Base-by-base conservation (phyloP, 2,797 vertebrate species). In the Hybognathus amarus region DNA sequence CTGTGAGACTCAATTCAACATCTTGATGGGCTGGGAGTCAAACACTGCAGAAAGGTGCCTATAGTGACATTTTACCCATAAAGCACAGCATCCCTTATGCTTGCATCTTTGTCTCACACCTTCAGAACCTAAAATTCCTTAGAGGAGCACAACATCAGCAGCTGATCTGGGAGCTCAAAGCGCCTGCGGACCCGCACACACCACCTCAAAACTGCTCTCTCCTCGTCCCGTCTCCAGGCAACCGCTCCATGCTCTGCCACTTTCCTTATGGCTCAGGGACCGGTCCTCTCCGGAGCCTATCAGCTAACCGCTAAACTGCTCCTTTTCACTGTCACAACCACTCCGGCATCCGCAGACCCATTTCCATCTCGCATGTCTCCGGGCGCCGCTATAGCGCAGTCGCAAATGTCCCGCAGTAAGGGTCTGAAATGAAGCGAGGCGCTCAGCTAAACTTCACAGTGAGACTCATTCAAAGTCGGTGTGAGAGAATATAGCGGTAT, bases 301-400 rank as follows among this genome's bases (percentile, higher is more conserved):
- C 68, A 70, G 83, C 86, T 82, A 69, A 82, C 71, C n/a, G n/a
- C 83, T 83, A 88, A 87, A 85, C 88, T 74, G 75, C 82, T 80
- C 68, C 42, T 75, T 85, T 85, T 66, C 73, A 82, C 77, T 42
- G 56, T 78, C 36, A 82, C 71, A 82, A 85, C 56, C 77, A 50
- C 80, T 73, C 75, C 75, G 10, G 77, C 75, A 77, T 76, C 52
- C 33, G 81, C 81, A 79, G 76, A 86, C 24, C 79, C 79, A 81
- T 85, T 84, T 87, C 74, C 80, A 83, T 61, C 36, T n/a, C 52
- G 11, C 74, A 10, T 36, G 56, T 76, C 83, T 85, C 70, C 30
- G 20, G 69, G 70, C 54, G n/a, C 83, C 24, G 13, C n/a, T 15
- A 11, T 18, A 56, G 70, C 63, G 54, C 13, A 50, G 45, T 59